These are phyloP conservation scores for Oreochromis spilurus DNA, from an alignment of 2,113 vertebrate genomes.

Conservation along the genomic window DNA sequence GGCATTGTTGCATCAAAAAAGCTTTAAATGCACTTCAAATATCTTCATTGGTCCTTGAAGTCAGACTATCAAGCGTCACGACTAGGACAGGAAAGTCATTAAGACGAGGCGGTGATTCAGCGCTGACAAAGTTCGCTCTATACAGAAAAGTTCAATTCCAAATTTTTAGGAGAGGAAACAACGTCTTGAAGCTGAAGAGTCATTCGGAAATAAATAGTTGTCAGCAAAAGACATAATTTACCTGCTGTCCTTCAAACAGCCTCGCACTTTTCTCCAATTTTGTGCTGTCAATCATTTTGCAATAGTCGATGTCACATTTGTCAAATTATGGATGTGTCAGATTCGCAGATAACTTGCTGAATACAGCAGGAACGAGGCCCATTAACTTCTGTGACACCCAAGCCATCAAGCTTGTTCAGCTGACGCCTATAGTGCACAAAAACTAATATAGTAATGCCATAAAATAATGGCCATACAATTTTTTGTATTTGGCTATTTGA, in stretches of 20 bases:
- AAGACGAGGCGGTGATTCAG: not conserved
- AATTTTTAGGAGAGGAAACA: not conserved
- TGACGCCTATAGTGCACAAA: not conserved
- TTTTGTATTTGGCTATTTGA: not conserved
- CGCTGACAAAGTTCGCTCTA: not conserved
- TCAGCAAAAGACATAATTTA: conserved; percentile 19
- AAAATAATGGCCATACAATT: not conserved
- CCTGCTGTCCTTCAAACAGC: conserved; percentile 39
- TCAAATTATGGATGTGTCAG: conserved; percentile 39
- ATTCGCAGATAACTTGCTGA: conserved; percentile 1
- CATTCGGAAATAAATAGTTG: not conserved
- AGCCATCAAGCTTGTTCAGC: not conserved
- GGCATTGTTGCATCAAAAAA: not conserved
- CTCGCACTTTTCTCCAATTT: conserved; percentile 44
- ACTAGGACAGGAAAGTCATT: conserved; percentile 20
- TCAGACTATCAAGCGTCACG: not conserved
- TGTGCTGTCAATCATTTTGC: conserved; percentile 47
- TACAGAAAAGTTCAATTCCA: not conserved
- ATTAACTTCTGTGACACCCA: conserved; percentile 7
- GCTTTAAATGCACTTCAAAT: not conserved
- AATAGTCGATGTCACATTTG: conserved; percentile 20
- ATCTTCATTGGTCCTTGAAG: not conserved
- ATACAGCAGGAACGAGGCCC: not conserved
- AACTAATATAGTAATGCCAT: not conserved
- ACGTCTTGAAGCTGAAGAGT: not conserved